Percentiles rank a stretch among this genome's conserved stretches.
These are phyloP conservation scores for Trogon surrucura DNA, from an alignment of 2,113 vertebrate genomes.

Conservation along the genomic window DNA sequence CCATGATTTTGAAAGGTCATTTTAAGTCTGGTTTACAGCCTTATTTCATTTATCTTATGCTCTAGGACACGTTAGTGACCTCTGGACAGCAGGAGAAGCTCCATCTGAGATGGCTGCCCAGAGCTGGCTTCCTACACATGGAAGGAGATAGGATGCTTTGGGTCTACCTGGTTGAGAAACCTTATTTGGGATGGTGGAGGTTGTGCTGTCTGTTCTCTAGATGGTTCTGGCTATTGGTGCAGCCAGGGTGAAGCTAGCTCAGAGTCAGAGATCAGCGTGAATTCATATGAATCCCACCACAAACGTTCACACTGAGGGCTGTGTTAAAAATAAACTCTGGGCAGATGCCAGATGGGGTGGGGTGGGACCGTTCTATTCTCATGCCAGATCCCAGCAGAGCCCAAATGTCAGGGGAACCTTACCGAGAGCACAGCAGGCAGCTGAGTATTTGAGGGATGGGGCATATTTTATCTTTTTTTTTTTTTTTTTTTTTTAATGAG, in stretches of 20 bases:
- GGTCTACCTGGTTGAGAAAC: accelerated
- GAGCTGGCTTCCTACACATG: neutral
- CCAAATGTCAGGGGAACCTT: neutral
- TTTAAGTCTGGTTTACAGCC: neutral
- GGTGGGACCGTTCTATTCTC: neutral
- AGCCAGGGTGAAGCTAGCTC: neutral
- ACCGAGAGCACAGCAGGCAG: neutral
- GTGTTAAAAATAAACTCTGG: slow-evolving; percentile 39
- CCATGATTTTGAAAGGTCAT: neutral
- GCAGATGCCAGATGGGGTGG: neutral
- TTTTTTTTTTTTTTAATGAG: neutral
- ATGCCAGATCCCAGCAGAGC: neutral
- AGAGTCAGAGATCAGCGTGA: neutral
- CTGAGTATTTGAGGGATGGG: neutral
- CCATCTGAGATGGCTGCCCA: neutral
- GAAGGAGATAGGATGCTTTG: neutral
- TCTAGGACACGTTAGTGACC: neutral
- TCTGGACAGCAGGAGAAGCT: neutral
- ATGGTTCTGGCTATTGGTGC: neutral
- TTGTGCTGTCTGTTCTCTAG: accelerated
- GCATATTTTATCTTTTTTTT: neutral
- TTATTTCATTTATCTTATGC: neutral
- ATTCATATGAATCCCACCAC: neutral
- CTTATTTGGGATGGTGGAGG: neutral
- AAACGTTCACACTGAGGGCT: neutral